Conservation (phyloP, 2,888 invertebrate species). For the Drosophila birchii region DNA sequence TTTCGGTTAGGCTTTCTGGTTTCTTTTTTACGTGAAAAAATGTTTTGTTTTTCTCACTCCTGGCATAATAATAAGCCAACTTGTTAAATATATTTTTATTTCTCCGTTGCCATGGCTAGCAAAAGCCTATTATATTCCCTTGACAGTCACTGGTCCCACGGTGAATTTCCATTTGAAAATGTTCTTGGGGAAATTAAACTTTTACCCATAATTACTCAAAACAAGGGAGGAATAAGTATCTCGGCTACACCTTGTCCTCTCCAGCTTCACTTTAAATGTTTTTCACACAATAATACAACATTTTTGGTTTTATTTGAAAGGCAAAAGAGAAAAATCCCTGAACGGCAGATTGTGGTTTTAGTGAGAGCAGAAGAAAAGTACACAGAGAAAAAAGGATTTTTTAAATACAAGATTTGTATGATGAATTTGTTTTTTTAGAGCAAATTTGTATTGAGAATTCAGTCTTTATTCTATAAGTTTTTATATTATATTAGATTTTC, state of each 20-base stretch:
- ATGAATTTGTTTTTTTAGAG: neutral
- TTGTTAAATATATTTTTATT: slow-evolving; percentile 15
- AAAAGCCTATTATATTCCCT: slow-evolving; percentile 17
- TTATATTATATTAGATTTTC: neutral
- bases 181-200: slow-evolving; percentile 32
- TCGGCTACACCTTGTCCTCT: neutral
- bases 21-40: neutral
- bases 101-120: slow-evolving; percentile 4
- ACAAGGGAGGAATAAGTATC: slow-evolving; percentile 15
- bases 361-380: slow-evolving; percentile 6
- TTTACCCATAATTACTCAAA: slow-evolving; percentile 31
- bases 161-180: neutral
- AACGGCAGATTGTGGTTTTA: slow-evolving; percentile 25
- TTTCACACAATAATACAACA: slow-evolving; percentile 42
- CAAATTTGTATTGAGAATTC: neutral
- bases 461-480: too few species aligned
- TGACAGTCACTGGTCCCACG: slow-evolving; percentile 4
- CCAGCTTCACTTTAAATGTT: slow-evolving; percentile 25
- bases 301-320: slow-evolving; percentile 28
- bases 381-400: neutral
- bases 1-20: slow-evolving; percentile 1
- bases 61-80: slow-evolving; percentile 12
- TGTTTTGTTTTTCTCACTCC: slow-evolving; percentile 1
- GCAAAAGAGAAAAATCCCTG: slow-evolving; percentile 21
- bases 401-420: too few species aligned